Conservation (phyloP, 1,140 invertebrate genomes). For the Wasmannia auropunctata region DNA sequence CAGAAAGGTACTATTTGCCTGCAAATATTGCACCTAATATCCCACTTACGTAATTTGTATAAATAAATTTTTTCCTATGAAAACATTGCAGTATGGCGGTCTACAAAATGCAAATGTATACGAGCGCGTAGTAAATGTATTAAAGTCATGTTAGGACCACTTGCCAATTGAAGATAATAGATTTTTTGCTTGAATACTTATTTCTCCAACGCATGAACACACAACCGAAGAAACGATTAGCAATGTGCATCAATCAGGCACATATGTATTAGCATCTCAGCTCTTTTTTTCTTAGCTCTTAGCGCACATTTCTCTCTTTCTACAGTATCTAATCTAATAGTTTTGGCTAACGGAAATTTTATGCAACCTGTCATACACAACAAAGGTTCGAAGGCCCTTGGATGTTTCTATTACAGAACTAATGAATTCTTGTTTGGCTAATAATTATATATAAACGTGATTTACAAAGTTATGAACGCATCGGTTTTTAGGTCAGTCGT, state of each 20-base stretch:
- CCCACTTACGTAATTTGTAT: conserved; percentile 16
- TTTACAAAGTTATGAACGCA: conserved; percentile 47
- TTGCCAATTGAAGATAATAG: conserved; percentile 55
- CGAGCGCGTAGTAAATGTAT: conserved; percentile 30
- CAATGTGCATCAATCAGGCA: conserved; percentile 20
- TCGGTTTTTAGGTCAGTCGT: conserved; percentile 40
- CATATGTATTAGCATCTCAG: conserved; percentile 3
- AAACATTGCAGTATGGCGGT: conserved; percentile 41
- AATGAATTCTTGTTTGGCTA: neutral
- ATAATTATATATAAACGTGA: conserved; percentile 25
- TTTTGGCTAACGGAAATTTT: conserved; percentile 5
- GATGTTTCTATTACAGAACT: conserved; percentile 22
- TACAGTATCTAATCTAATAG: conserved; percentile 37
- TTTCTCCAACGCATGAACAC: neutral
- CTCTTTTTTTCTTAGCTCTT: neutral
- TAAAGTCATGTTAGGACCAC: conserved; percentile 52
- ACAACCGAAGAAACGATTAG: conserved; percentile 16
- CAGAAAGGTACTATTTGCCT: conserved; percentile 57
- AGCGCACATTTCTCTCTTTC: neutral
- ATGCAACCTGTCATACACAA: neutral
- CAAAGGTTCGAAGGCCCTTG: conserved; percentile 18
- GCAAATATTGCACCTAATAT: conserved; percentile 35
- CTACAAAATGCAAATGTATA: conserved; percentile 67
- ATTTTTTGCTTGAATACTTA: conserved; percentile 36
- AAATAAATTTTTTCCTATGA: conserved; percentile 4